Conservation (phyloP, 2,113 vertebrate species). For the Zosterops lateralis region DNA sequence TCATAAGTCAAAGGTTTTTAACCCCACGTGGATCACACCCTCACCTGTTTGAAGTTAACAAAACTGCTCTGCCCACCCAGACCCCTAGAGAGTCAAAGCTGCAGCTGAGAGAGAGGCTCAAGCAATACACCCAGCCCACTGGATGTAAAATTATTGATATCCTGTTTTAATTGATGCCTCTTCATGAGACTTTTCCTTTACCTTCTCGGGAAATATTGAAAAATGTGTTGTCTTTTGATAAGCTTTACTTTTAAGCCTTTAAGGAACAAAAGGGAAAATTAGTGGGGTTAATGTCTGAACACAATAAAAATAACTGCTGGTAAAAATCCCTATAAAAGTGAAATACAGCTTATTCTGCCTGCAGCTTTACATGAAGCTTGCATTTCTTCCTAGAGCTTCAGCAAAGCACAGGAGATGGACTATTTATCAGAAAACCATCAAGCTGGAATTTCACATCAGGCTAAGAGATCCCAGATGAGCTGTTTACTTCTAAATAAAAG, state of each 20-base stretch:
- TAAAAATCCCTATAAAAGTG: background rate
- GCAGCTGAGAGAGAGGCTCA: background rate
- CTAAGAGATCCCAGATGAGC: background rate
- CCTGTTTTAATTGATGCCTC: background rate
- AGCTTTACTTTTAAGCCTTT: background rate
- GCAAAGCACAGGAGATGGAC: background rate
- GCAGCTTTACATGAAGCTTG: background rate
- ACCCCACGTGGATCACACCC: background rate
- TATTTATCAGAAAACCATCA: constrained; percentile 1
- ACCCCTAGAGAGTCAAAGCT: background rate
- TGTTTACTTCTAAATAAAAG: background rate
- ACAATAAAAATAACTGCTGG: background rate
- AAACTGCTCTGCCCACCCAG: background rate
- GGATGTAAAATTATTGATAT: background rate
- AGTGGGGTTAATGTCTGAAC: background rate
- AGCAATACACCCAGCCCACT: background rate
- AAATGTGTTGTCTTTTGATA: background rate
- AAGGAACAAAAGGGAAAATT: background rate
- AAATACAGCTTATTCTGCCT: background rate
- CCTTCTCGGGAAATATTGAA: background rate
- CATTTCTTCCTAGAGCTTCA: background rate
- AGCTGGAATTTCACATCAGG: background rate
- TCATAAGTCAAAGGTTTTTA: background rate
- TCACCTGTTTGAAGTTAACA: background rate
- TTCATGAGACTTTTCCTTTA: background rate